Percentiles rank a stretch among this genome's conserved stretches.
Conservation (phyloP, 2,113 vertebrate genomes). For the Vireo altiloquus region DNA sequence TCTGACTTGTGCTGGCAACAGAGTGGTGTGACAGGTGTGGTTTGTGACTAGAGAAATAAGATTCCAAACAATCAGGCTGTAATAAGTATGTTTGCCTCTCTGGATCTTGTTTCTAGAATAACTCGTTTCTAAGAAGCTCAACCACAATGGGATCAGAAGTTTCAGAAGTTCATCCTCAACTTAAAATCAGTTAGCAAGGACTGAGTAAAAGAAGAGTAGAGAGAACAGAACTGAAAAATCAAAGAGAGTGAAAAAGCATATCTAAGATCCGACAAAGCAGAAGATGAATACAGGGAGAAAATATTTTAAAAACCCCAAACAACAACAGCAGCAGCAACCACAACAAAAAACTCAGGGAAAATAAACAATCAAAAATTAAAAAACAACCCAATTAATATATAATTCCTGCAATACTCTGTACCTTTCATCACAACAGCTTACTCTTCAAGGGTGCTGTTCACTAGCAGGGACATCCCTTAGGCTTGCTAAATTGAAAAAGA, state of each 20-base stretch:
- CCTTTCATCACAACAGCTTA: neutral
- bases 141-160: neutral
- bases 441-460: neutral
- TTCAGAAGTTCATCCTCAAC: neutral
- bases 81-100: neutral
- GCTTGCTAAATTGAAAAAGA: neutral
- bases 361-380: too few species aligned
- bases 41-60: neutral
- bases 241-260: fast-evolving
- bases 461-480: neutral
- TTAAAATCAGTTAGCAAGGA: neutral
- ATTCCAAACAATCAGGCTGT: neutral
- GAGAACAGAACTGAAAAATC: neutral
- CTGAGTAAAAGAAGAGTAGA: neutral
- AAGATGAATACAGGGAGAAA: neutral
- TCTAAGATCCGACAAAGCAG: neutral
- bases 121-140: neutral
- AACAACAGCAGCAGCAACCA: neutral
- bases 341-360: fast-evolving
- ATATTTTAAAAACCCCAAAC: neutral
- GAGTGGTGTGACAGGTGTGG: neutral
- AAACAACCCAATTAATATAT: fast-evolving
- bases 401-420: neutral
- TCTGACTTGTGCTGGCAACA: neutral
- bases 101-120: neutral